Conservation (phyloP, 2,113 vertebrate genomes). For the Tretioscincus oriximinensis region DNA sequence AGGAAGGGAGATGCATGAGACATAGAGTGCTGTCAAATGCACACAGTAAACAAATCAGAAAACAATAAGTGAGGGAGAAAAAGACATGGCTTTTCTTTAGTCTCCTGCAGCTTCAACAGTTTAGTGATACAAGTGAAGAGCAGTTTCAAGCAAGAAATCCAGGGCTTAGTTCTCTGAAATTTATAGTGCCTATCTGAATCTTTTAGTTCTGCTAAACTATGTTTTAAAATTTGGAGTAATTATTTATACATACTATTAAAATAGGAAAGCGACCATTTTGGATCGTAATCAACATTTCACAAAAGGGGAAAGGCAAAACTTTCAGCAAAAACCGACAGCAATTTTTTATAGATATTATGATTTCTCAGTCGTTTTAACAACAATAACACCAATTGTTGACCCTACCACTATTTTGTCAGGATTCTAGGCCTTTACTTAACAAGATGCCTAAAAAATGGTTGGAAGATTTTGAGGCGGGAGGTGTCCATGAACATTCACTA, state of each 20-base stretch:
- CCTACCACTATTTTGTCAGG: not conserved
- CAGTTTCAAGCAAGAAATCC: not conserved
- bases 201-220: not conserved
- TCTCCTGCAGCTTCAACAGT: slow-evolving; percentile 3
- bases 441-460: too few relatives aligned
- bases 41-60: slow-evolving; percentile 16
- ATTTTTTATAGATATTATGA: not conserved
- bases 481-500: too few relatives aligned
- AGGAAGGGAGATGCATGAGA: not conserved
- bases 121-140: not conserved
- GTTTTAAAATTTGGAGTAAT: not conserved
- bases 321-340: not conserved
- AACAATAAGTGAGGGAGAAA: not conserved
- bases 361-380: not conserved
- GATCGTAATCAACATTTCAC: not conserved
- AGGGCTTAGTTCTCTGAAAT: not conserved
- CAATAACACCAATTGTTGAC: not conserved
- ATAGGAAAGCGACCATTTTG: not conserved
- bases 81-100: slow-evolving; percentile 5
- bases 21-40: slow-evolving; percentile 21
- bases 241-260: not conserved
- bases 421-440: not conserved
- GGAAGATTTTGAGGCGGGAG: too few relatives aligned
- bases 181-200: not conserved
- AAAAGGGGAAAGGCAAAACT: not conserved